A percentile compares a stretch with the other conserved stretches of the same genome.
phyloP scores from a whole-genome alignment of 1,140 invertebrate species.

The Chrysomallon squamiferum region DNA sequence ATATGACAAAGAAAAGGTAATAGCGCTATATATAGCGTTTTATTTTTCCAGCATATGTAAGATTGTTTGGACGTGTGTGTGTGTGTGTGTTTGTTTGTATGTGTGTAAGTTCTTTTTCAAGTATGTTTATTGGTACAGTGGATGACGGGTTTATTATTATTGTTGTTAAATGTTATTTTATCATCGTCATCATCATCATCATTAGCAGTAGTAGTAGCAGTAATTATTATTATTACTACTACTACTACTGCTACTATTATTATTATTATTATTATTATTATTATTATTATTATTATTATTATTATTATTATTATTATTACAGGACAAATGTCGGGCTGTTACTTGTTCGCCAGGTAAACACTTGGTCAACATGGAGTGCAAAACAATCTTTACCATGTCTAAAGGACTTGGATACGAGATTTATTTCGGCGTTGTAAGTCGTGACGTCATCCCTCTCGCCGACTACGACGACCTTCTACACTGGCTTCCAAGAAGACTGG shows the following conservation, averaged over 20 bases:
- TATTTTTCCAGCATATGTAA: no score
- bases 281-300: constrained; percentile 12
- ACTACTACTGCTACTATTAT: background rate
- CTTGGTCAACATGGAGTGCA: constrained; percentile 4
- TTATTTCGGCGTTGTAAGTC: constrained; percentile 2
- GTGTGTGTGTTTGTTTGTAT: background rate
- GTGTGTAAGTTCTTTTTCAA: no score
- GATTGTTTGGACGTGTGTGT: no score
- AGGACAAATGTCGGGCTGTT: constrained; percentile 14
- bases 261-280: constrained; percentile 4
- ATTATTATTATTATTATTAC: constrained; percentile 13
- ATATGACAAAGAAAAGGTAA: constrained; percentile 15
- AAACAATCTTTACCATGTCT: constrained; percentile 4
- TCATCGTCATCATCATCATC: background rate
- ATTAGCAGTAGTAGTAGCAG: background rate
- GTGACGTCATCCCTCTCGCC: background rate
- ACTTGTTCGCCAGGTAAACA: constrained; percentile 9
- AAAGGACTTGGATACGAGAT: constrained; percentile 8
- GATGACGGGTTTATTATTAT: no score
- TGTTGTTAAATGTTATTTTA: no score
- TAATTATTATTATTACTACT: background rate
- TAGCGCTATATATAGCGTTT: background rate
- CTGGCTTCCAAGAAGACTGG: constrained; percentile 7
- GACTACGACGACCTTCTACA: constrained; percentile 10
- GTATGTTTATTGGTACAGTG: no score